Percentiles rank a stretch among this genome's conserved stretches.
Conservation (phyloP, 2,888 invertebrate species). For the Frankliniella fusca region DNA sequence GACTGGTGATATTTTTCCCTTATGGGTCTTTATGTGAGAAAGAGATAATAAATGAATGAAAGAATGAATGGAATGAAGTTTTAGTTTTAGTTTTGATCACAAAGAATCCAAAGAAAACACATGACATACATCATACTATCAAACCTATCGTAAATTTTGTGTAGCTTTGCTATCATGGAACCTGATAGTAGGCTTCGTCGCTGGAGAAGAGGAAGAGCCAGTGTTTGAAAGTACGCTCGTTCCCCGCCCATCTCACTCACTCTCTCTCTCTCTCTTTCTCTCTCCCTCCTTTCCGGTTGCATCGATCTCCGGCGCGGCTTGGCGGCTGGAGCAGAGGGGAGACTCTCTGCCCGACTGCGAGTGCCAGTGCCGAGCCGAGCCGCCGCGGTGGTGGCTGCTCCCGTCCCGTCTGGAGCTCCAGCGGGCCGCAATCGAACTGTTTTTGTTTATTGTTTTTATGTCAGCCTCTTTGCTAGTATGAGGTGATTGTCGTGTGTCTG, state of each 20-base stretch:
- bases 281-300: neutral
- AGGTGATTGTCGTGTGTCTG: neutral
- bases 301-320: neutral
- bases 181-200: neutral
- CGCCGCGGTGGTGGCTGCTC: neutral
- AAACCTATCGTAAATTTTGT: neutral
- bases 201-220: too few species aligned
- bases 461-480: neutral
- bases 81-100: neutral
- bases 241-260: neutral
- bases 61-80: neutral
- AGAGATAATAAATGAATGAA: neutral
- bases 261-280: neutral
- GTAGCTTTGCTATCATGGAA: neutral
- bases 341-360: neutral
- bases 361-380: neutral
- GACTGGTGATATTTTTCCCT: constrained; percentile 13
- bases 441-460: neutral
- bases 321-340: neutral
- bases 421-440: neutral
- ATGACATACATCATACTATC: neutral
- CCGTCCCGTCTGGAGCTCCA: constrained; percentile 11
- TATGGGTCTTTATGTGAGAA: neutral
- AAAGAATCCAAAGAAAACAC: neutral
- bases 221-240: neutral